phyloP scores from a whole-genome alignment of 2,888 invertebrate genomes.

The Trichopoda pennipes region DNA sequence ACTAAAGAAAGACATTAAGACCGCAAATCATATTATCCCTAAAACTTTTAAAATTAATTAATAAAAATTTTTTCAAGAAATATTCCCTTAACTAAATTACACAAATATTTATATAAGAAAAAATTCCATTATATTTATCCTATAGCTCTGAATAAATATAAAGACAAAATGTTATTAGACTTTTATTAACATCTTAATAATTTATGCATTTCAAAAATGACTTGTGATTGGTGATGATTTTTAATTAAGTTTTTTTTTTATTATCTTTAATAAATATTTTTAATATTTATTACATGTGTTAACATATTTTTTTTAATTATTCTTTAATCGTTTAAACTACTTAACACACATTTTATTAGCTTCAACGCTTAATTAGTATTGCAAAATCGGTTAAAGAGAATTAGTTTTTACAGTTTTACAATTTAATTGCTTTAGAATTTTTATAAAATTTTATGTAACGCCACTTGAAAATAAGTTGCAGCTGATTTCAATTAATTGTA shows the following conservation, averaged over 20 bases:
- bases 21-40: too few relatives aligned
- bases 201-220: constrained; percentile 30
- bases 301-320: constrained; percentile 34
- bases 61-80: too few relatives aligned
- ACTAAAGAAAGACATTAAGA: too few relatives aligned
- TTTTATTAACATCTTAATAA: not conserved
- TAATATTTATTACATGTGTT: constrained; percentile 40
- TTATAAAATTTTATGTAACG: not conserved
- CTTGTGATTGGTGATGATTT: constrained; percentile 20
- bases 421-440: not conserved
- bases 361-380: constrained; percentile 38
- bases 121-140: not conserved
- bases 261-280: constrained; percentile 24
- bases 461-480: not conserved
- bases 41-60: too few relatives aligned
- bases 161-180: not conserved
- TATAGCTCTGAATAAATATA: not conserved
- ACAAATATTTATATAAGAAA: not conserved
- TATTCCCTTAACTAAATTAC: not conserved
- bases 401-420: not conserved
- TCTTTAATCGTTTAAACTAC: constrained; percentile 42
- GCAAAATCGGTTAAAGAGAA: constrained; percentile 12
- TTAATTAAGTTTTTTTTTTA: constrained; percentile 30
- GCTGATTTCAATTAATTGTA: not conserved
- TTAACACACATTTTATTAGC: constrained; percentile 8